Base-by-base conservation (phyloP, 1,140 invertebrate genomes). In the Oedothorax gibbosus region DNA sequence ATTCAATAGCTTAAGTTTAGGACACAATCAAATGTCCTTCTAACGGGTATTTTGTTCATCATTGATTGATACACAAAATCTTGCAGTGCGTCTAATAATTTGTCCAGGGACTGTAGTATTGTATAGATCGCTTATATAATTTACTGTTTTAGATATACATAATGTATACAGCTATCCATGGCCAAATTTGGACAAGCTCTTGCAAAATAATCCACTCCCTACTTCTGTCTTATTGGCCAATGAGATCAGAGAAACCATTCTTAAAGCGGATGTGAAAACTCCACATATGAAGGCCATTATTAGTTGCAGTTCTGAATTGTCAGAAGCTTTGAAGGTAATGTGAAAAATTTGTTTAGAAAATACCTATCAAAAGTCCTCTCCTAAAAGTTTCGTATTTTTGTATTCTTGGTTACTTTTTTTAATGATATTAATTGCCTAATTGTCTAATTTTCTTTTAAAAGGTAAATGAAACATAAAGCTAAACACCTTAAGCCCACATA, bases 221-320 rank as follows among this genome's bases (percentile, higher is more conserved):
- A 10, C 21, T 15, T 78, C 18, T 51, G 15, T 85, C 21, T 2
- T 6, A 1, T 57, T 5, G 15, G 83, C 73, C 9, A 78, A 62
- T 35, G 35, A 78, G 62, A 71, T 85, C n/a, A 51, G 75, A 71
- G 66, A 85, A 57, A 8, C 65, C 21, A 53, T 85, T 62, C 54
- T 78, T 62, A 78, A 84, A 76, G 8, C 73, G 9, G 66, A 69
- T 15, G 21, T 51, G n/a, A 78, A 77, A 62, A 78, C 66, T 21
- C 8, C 53, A 6, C 53, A 78, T 53, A 20, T 51, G 56, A 18
- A 85, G 21, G 65, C 66, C n/a, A 20, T 15, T 20, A 78, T 85
- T 15, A n/a, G 49, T 7, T 53, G 73, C 21, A 78, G 75, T 85
- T 18, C 62, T 7, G 21, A n/a, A 60, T 5, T 71, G 51, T 51